Conservation (phyloP, 2,888 invertebrate species). For the Hypercompe scribonia region DNA sequence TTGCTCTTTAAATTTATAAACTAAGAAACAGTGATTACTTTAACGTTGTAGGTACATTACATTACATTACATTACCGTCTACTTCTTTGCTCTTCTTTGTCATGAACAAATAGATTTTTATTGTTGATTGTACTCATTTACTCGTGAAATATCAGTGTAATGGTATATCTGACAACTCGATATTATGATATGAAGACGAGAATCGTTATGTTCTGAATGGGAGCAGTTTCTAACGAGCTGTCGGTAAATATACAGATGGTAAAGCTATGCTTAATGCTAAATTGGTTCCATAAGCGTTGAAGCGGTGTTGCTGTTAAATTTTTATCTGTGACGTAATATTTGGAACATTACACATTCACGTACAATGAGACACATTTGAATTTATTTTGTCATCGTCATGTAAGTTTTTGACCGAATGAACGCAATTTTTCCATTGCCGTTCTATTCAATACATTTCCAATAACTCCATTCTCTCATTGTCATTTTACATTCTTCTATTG, state of each 20-base stretch:
- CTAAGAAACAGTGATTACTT: too few species aligned
- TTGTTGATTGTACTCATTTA: background rate
- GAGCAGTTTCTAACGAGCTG: constrained; percentile 2
- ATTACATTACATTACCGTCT: too few species aligned
- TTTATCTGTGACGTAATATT: too few species aligned
- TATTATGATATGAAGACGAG: constrained; percentile 27
- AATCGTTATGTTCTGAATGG: constrained; percentile 3
- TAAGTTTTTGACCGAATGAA: too few species aligned
- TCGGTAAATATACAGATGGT: background rate
- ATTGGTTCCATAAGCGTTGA: background rate
- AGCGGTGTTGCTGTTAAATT: background rate
- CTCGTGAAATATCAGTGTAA: background rate
- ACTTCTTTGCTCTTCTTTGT: too few species aligned
- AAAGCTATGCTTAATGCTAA: background rate
- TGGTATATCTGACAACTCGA: constrained; percentile 19
- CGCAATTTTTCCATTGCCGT: background rate
- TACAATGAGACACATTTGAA: too few species aligned
- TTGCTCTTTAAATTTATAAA: background rate
- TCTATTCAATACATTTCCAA: background rate
- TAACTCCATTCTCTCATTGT: background rate
- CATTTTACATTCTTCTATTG: background rate
- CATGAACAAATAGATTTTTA: too few species aligned
- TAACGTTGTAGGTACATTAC: too few species aligned
- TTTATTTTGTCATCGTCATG: too few species aligned
- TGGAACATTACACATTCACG: too few species aligned